phyloP scores from a whole-genome alignment of 2,797 vertebrate genomes.

The Phalanger gymnotis region DNA sequence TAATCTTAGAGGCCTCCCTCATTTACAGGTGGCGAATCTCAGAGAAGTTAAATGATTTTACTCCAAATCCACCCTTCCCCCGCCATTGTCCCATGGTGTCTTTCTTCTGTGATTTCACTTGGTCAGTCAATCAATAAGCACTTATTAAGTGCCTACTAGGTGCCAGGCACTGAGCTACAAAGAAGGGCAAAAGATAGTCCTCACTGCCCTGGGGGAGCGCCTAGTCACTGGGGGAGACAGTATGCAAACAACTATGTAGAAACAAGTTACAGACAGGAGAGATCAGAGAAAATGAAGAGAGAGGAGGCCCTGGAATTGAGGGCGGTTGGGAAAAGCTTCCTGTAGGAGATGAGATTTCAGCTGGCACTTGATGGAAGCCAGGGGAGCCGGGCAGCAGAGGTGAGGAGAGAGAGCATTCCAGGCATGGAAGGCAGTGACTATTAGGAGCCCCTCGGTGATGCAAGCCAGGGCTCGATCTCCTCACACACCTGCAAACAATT shows the following conservation, averaged over 20 bases:
- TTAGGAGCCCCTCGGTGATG: not conserved
- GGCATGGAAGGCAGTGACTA: not conserved
- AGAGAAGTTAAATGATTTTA: not conserved
- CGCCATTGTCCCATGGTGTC: not conserved
- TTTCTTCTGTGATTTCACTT: not conserved
- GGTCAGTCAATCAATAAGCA: not conserved
- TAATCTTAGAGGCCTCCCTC: not conserved
- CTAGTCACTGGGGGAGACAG: not conserved
- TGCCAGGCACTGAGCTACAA: not conserved
- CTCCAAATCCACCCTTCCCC: not conserved
- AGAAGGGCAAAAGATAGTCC: not conserved
- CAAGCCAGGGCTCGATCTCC: not conserved
- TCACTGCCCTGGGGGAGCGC: not conserved
- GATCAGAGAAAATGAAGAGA: not conserved
- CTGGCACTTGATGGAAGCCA: not conserved
- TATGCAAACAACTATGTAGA: not conserved
- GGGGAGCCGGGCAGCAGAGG: not conserved
- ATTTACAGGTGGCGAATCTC: not conserved
- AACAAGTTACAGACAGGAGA: not conserved
- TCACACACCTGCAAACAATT: not conserved
- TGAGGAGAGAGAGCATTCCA: not conserved
- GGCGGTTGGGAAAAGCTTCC: not conserved
- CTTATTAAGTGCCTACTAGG: not conserved
- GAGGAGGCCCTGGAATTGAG: not conserved
- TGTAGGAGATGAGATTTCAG: not conserved